Evolutionary conservation across 2,113 vertebrate genomes (phyloP).

Genomic region (Eulemur macaco): DNA sequence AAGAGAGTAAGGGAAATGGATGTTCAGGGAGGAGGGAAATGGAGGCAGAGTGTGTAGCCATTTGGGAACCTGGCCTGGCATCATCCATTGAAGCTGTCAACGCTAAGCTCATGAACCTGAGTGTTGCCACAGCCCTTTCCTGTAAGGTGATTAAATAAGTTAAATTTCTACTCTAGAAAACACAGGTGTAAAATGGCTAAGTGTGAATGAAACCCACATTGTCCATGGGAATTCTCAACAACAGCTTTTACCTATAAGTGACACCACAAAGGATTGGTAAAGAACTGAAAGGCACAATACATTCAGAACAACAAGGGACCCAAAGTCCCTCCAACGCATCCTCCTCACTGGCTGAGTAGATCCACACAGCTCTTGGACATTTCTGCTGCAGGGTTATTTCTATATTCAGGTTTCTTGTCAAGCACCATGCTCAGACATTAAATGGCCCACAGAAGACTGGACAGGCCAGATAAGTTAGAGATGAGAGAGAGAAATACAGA

Average conservation of each 20-base stretch:
- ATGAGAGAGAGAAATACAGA: background rate
- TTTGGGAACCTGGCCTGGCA: background rate
- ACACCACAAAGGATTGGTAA: background rate
- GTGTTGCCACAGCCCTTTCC: background rate
- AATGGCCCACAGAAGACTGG: background rate
- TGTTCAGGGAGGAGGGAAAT: background rate
- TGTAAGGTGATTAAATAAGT: background rate
- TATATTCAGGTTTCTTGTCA: background rate
- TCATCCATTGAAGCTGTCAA: accelerated
- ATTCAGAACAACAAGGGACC: background rate
- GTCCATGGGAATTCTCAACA: background rate
- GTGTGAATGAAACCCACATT: background rate
- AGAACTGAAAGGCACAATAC: background rate
- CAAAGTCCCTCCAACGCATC: background rate
- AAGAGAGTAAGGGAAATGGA: background rate
- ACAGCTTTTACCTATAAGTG: background rate
- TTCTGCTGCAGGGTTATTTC: background rate
- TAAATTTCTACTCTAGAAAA: slow-evolving; percentile 13
- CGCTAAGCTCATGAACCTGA: background rate
- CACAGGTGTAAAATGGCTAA: background rate
- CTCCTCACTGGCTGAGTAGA: background rate
- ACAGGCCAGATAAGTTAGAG: background rate
- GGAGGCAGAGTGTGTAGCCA: accelerated
- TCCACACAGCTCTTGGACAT: background rate
- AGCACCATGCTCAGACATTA: background rate